These are phyloP conservation scores for Diuraphis noxia DNA, from an alignment of 1,140 invertebrate genomes.

Conservation along the genomic window DNA sequence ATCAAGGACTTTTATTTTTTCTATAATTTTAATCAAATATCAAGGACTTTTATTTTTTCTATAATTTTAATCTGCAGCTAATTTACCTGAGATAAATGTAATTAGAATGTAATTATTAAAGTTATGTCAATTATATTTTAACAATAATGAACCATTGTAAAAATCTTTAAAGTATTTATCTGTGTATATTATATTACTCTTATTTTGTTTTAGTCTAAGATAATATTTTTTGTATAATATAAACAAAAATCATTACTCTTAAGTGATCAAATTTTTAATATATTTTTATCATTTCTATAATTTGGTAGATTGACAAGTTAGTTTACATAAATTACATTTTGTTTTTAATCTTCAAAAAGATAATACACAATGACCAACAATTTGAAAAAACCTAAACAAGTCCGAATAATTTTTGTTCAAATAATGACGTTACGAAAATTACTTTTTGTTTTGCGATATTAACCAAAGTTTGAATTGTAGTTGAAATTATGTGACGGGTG, in stretches of 20 bases:
- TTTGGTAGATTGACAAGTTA: background rate
- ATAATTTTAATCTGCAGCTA: background rate
- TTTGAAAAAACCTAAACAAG: background rate
- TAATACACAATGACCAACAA: background rate
- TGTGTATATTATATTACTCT: background rate
- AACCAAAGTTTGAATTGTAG: background rate
- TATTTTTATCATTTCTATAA: background rate
- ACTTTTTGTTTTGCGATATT: background rate
- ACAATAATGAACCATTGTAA: background rate
- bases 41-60: too few species aligned
- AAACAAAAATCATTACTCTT: background rate
- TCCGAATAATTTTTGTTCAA: too few species aligned
- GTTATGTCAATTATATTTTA: background rate
- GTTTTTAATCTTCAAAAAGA: background rate
- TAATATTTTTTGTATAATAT: background rate
- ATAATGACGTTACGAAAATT: background rate
- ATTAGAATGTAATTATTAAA: background rate
- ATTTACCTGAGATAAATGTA: background rate
- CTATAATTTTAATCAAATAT: too few species aligned
- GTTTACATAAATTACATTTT: background rate
- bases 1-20: too few species aligned
- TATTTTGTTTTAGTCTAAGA: background rate
- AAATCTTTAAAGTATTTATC: background rate
- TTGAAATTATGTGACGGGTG: background rate
- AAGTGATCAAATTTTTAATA: background rate